A percentile compares a stretch with the other conserved stretches of the same genome.
Conservation (phyloP, 2,113 vertebrate species). For the Thymallus thymallus region DNA sequence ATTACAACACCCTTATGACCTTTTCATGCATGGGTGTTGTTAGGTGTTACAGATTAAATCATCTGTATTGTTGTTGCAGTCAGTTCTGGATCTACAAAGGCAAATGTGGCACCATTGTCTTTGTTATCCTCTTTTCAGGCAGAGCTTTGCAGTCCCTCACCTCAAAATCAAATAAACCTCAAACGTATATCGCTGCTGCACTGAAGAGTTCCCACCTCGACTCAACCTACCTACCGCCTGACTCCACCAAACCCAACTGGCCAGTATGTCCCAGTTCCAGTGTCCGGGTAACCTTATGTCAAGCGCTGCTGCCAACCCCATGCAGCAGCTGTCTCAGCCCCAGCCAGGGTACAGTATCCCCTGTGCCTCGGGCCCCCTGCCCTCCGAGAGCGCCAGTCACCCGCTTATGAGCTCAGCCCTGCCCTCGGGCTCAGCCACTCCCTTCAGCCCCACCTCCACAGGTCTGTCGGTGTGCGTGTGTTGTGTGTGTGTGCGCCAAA, state of each 20-base stretch:
- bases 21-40: too few species aligned
- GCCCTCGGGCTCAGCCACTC: slow-evolving; percentile 88
- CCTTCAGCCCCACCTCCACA: slow-evolving; percentile 82
- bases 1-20: too few species aligned
- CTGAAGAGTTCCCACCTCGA: slow-evolving; percentile 40
- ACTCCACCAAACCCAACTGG: slow-evolving; percentile 57
- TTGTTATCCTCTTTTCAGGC: slow-evolving; percentile 42
- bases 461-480: slow-evolving; percentile 5
- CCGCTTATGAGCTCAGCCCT: slow-evolving; percentile 90
- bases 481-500: neutral
- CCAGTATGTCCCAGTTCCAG: slow-evolving; percentile 92
- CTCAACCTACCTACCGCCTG: slow-evolving; percentile 28
- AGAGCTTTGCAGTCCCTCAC: slow-evolving; percentile 48
- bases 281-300: slow-evolving; percentile 80
- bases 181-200: slow-evolving; percentile 34
- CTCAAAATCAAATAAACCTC: neutral
- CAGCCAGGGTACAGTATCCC: slow-evolving; percentile 91
- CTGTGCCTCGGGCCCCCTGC: slow-evolving; percentile 82
- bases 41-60: too few species aligned
- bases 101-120: neutral
- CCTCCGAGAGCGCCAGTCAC: slow-evolving; percentile 94
- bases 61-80: neutral
- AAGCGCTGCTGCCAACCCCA: slow-evolving; percentile 63
- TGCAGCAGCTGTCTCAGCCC: slow-evolving; percentile 37
- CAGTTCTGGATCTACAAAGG: too few species aligned